phyloP scores from a whole-genome alignment of 2,888 invertebrate genomes.

The Eudemis profundana region DNA sequence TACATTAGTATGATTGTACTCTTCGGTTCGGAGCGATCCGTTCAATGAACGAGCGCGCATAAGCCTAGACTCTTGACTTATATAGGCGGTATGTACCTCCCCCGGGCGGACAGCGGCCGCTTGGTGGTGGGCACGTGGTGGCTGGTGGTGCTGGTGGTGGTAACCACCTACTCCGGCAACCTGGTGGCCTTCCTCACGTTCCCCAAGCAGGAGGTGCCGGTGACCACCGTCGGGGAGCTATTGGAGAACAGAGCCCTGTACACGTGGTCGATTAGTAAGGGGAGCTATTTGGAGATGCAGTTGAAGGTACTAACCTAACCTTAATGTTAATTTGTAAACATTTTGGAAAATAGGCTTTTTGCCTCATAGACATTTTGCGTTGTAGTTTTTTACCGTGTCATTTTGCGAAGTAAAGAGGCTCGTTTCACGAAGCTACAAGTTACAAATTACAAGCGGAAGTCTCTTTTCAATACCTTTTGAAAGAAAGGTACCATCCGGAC shows the following conservation, averaged over 20 bases:
- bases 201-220: constrained; percentile 91
- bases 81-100: constrained; percentile 94
- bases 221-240: constrained; percentile 88
- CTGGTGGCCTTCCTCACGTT: constrained; percentile 96
- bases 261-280: constrained; percentile 91
- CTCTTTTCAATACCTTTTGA: too few relatives aligned
- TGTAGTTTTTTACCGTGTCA: too few relatives aligned
- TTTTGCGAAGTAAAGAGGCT: too few relatives aligned
- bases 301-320: constrained; percentile 62
- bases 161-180: constrained; percentile 96
- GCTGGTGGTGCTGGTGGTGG: constrained; percentile 94
- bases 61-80: constrained; percentile 41
- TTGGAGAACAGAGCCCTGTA: constrained; percentile 84
- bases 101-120: constrained; percentile 93
- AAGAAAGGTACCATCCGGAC: too few relatives aligned
- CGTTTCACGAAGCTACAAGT: too few relatives aligned
- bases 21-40: too few relatives aligned
- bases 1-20: too few relatives aligned
- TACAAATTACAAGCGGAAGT: too few relatives aligned
- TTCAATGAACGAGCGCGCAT: too few relatives aligned
- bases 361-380: too few relatives aligned
- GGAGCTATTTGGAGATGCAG: constrained; percentile 89
- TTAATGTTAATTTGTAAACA: too few relatives aligned
- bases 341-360: too few relatives aligned
- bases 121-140: constrained; percentile 96